These are phyloP conservation scores for Microctonus brassicae DNA, from an alignment of 2,888 invertebrate genomes.

Conservation along the genomic window DNA sequence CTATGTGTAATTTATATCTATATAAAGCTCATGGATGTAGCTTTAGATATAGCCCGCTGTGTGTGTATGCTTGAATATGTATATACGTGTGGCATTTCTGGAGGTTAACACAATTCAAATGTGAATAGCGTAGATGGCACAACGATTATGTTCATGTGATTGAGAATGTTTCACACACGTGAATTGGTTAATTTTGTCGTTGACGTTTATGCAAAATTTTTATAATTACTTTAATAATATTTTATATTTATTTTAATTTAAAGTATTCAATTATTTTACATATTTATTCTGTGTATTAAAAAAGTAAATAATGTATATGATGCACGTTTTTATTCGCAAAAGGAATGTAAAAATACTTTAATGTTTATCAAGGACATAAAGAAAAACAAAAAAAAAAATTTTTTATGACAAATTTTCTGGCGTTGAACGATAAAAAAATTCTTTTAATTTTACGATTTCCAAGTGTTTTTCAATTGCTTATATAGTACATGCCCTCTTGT, in stretches of 20 bases:
- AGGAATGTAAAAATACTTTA: background rate
- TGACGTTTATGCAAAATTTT: background rate
- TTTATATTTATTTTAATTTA: background rate
- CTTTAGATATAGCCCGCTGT: constrained; percentile 22
- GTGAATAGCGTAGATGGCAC: constrained; percentile 9
- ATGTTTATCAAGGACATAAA: too few relatives aligned
- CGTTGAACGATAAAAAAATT: constrained; percentile 9
- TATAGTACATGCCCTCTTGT: constrained; percentile 4
- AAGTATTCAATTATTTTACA: background rate
- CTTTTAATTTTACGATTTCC: constrained; percentile 25
- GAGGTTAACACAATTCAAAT: constrained; percentile 27
- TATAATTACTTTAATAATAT: background rate
- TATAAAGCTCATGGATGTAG: constrained; percentile 21
- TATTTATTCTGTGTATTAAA: too few relatives aligned
- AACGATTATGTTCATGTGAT: constrained; percentile 21
- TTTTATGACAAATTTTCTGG: background rate
- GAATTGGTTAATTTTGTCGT: constrained; percentile 23
- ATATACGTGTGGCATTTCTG: constrained; percentile 10
- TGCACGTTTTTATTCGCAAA: background rate
- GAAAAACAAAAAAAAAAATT: background rate
- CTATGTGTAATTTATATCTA: too few relatives aligned
- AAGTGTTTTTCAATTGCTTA: constrained; percentile 13
- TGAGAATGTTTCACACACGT: background rate
- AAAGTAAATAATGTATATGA: background rate
- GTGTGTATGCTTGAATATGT: constrained; percentile 11